phyloP scores from a whole-genome alignment of 2,113 vertebrate genomes.

The Lutjanus erythropterus region DNA sequence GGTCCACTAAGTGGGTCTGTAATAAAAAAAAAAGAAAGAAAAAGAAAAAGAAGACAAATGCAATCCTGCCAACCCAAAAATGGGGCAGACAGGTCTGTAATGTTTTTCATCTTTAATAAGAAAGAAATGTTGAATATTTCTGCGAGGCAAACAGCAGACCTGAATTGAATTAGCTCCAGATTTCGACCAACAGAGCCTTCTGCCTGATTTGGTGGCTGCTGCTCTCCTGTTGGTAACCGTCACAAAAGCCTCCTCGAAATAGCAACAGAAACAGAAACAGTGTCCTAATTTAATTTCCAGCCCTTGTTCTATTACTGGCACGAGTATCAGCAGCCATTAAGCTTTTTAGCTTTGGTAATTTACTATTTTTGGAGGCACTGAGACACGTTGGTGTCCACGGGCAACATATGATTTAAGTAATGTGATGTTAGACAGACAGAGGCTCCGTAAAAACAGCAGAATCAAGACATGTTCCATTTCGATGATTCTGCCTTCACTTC shows the following conservation, averaged over 20 bases:
- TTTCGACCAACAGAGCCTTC: background rate
- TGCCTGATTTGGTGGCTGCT: conserved; percentile 2
- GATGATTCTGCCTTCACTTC: background rate
- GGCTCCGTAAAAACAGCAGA: background rate
- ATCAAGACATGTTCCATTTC: background rate
- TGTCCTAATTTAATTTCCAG: conserved; percentile 21
- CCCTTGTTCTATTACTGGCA: conserved; percentile 19
- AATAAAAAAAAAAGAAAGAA: background rate
- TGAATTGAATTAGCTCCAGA: background rate
- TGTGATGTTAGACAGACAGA: background rate
- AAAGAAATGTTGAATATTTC: background rate
- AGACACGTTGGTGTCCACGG: background rate
- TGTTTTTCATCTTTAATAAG: background rate
- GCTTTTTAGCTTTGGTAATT: conserved; percentile 1
- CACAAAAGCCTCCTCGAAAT: conserved; percentile 2
- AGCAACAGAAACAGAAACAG: conserved; percentile 29
- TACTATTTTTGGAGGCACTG: background rate
- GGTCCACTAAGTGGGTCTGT: background rate
- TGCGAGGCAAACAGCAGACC: background rate
- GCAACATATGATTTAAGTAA: background rate
- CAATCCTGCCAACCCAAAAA: background rate
- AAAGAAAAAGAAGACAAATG: background rate
- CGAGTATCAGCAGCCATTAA: conserved; percentile 14
- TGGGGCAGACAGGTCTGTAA: background rate
- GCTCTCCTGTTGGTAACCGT: conserved; percentile 2